Conservation (phyloP, 2,888 invertebrate species). For the Drosophila falleni region DNA sequence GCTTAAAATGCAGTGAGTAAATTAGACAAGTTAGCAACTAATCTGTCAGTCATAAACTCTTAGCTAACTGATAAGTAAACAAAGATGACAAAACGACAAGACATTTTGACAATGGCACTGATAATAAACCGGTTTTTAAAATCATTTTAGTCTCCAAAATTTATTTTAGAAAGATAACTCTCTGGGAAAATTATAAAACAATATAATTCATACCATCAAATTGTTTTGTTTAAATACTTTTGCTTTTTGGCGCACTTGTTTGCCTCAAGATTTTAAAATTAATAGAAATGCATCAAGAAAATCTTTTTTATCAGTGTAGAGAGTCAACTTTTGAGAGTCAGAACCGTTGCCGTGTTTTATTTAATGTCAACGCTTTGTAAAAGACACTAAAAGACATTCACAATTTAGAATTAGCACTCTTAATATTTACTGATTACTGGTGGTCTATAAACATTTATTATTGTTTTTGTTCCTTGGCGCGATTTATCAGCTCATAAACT, state of each 20-base stretch:
- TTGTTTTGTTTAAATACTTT: no score
- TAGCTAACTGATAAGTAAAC: constrained; percentile 49
- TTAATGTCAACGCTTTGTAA: constrained; percentile 1
- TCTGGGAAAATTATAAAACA: no score
- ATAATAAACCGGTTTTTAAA: background rate
- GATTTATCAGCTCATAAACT: constrained; percentile 43
- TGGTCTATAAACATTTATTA: constrained; percentile 35
- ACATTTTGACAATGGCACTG: background rate
- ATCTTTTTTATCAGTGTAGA: background rate
- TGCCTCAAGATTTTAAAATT: no score
- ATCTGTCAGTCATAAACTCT: constrained; percentile 16
- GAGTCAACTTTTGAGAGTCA: background rate
- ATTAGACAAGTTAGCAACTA: constrained; percentile 24
- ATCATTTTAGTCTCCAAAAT: background rate
- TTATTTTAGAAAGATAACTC: no score
- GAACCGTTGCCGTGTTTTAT: background rate
- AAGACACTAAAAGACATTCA: constrained; percentile 19
- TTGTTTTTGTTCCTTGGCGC: constrained; percentile 39
- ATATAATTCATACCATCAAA: no score
- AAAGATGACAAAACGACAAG: constrained; percentile 22
- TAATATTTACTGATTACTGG: constrained; percentile 8
- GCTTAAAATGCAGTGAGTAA: constrained; percentile 68
- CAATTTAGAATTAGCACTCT: constrained; percentile 14
- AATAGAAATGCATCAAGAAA: no score
- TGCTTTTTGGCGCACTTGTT: no score